These are phyloP conservation scores for Pseudomyrmex pallidus DNA, from an alignment of 1,140 invertebrate genomes.

Conservation along the genomic window DNA sequence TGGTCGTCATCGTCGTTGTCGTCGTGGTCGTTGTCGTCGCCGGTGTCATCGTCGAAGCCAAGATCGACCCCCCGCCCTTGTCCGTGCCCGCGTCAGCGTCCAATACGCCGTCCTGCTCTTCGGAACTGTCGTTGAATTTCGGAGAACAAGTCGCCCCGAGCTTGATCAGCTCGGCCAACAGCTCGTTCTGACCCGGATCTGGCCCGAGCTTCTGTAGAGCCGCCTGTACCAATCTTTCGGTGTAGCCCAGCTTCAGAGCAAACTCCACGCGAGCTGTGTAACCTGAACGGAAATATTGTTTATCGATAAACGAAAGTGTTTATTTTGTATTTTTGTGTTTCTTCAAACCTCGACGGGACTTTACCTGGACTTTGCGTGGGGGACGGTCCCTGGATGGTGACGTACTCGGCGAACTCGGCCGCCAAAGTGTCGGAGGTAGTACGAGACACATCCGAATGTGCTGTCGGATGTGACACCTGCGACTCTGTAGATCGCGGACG, in stretches of 20 bases:
- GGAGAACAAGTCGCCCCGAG: constrained; percentile 86
- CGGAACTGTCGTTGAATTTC: constrained; percentile 75
- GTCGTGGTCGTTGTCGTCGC: constrained; percentile 15
- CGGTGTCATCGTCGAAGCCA: constrained; percentile 8
- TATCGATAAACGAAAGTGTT: too few species aligned
- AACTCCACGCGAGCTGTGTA: constrained; percentile 89
- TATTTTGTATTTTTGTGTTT: too few species aligned
- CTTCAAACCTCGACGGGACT: neutral
- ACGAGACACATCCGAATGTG: constrained; percentile 91
- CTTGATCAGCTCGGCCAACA: constrained; percentile 93
- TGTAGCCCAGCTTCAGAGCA: constrained; percentile 95
- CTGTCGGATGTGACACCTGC: constrained; percentile 76
- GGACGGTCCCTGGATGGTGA: constrained; percentile 84
- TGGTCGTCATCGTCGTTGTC: constrained; percentile 62
- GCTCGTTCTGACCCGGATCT: constrained; percentile 93
- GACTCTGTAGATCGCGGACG: constrained; percentile 57
- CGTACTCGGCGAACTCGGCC: constrained; percentile 94
- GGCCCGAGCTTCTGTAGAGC: constrained; percentile 93
- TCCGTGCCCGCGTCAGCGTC: constrained; percentile 70
- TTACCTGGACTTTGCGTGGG: constrained; percentile 78
- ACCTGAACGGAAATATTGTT: constrained; percentile 68
- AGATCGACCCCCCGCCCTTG: constrained; percentile 67
- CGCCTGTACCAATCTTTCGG: constrained; percentile 92
- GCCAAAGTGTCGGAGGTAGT: constrained; percentile 93
- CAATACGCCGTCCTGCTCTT: constrained; percentile 73